Evolutionary conservation across 2,113 vertebrate species (phyloP).

Genomic region (Chamaea fasciata): DNA sequence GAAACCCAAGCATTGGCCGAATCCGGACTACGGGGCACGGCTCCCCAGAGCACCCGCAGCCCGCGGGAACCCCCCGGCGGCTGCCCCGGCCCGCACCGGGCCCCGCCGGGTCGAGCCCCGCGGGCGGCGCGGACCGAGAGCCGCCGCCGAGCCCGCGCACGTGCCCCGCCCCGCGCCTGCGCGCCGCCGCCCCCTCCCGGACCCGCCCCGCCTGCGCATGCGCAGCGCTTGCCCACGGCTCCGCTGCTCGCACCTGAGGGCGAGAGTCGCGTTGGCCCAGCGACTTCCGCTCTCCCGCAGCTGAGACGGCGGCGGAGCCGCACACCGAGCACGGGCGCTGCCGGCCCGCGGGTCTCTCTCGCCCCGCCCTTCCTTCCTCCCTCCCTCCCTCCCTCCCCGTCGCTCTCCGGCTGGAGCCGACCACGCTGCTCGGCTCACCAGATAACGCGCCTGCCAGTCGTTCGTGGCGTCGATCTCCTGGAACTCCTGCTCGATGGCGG

Average conservation of each 20-base stretch:
- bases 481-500: slow-evolving; percentile 81
- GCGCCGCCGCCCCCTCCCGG: not conserved
- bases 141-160: not conserved
- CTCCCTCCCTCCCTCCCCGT: not conserved
- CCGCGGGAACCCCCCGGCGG: no score
- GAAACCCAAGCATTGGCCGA: not conserved
- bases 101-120: not conserved
- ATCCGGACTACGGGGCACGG: accelerated
- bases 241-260: slow-evolving; percentile 8
- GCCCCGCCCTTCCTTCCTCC: not conserved
- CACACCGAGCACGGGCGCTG: not conserved
- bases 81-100: not conserved
- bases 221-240: not conserved
- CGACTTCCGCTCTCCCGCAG: slow-evolving; percentile 32
- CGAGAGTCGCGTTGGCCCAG: not conserved
- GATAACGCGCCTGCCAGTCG: slow-evolving; percentile 87
- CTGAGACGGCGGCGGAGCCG: not conserved
- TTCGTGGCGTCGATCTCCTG: slow-evolving; percentile 82
- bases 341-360: not conserved
- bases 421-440: slow-evolving; percentile 75
- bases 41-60: not conserved
- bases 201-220: not conserved
- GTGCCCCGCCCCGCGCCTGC: not conserved
- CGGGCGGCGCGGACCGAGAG: not conserved
- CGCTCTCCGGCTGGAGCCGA: not conserved